phyloP scores from a whole-genome alignment of 2,113 vertebrate genomes.

The Bungarus multicinctus region DNA sequence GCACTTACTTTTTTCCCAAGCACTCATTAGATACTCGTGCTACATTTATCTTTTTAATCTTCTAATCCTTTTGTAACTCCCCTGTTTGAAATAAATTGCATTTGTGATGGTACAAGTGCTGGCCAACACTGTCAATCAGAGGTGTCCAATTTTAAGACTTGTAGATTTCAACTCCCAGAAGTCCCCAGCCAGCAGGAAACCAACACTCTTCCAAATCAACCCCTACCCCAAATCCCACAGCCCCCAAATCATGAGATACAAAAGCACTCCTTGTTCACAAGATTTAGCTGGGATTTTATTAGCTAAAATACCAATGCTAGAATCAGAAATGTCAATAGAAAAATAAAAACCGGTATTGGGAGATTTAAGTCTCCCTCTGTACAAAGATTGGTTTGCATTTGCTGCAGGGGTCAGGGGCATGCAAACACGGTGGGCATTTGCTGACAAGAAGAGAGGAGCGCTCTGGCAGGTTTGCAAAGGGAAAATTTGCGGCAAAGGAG shows the following conservation, averaged over 20 bases:
- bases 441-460: background rate
- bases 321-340: slow-evolving; percentile 20
- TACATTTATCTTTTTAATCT: background rate
- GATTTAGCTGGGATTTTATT: slow-evolving; percentile 18
- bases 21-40: background rate
- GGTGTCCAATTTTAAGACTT: background rate
- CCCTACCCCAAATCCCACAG: no score
- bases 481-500: background rate
- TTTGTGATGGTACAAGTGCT: background rate
- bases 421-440: background rate
- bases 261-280: background rate
- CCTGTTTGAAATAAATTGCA: background rate
- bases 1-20: background rate
- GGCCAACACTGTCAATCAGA: background rate
- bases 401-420: no score
- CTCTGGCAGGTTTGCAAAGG: background rate
- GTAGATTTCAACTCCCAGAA: background rate
- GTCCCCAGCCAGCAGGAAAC: background rate
- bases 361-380: background rate
- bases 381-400: background rate
- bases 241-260: background rate
- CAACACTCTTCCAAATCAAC: background rate
- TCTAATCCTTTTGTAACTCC: background rate
- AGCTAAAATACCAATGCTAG: slow-evolving; percentile 9
- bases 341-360: slow-evolving; percentile 12